These are phyloP conservation scores for Ianthella basta DNA, from an alignment of 37 sponge, comb jelly and placozoan species.

Conservation along the genomic window DNA sequence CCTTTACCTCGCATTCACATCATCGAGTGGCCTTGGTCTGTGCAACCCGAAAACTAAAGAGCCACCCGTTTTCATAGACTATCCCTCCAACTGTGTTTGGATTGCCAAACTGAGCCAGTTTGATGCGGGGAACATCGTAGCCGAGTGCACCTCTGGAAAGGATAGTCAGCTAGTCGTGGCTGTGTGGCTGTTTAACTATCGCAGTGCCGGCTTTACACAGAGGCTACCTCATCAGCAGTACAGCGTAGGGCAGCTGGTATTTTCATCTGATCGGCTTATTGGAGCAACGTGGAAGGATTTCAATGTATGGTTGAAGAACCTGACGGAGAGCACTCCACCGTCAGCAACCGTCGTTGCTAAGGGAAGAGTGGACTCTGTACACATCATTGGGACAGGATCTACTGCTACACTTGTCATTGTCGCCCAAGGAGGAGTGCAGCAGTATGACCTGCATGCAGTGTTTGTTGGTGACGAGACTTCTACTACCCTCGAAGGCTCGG, in stretches of 20 bases:
- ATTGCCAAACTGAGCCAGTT: conserved; percentile 12
- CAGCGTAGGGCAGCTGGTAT: neutral
- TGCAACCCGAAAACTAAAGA: neutral
- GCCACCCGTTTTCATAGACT: neutral
- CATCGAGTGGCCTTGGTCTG: neutral
- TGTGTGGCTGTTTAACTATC: neutral
- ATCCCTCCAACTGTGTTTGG: neutral
- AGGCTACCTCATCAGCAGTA: neutral
- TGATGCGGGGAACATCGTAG: neutral
- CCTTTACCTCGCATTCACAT: neutral
- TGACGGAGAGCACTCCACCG: neutral
- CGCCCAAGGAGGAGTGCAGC: no score
- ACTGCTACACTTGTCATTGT: neutral
- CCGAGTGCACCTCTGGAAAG: neutral
- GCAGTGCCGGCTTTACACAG: neutral
- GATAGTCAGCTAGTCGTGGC: neutral
- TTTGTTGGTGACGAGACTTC: no score
- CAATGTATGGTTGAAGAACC: neutral
- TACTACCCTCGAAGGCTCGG: neutral
- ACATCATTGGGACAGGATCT: neutral
- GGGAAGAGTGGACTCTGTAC: neutral
- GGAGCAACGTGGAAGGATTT: neutral
- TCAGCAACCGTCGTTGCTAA: neutral
- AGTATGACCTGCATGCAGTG: no score
- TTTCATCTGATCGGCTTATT: neutral